phyloP scores from a whole-genome alignment of 2,888 invertebrate species.

The Smittia sp. region DNA sequence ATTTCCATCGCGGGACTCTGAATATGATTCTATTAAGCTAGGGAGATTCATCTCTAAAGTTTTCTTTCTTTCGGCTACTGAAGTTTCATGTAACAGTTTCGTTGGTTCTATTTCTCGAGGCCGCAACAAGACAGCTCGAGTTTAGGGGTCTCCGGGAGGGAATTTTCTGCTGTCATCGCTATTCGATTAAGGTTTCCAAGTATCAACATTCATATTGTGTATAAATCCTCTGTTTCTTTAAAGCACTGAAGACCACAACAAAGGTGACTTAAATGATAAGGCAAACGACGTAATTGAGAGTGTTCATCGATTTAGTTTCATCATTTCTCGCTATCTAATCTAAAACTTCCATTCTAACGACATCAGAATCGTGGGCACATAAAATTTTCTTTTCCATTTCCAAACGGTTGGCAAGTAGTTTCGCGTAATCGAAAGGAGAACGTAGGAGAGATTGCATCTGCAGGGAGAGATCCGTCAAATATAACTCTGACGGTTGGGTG shows the following conservation, averaged over 20 bases:
- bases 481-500: background rate
- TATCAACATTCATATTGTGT: constrained; percentile 14
- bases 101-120: too few relatives aligned
- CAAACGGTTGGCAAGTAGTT: background rate
- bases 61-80: background rate
- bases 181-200: background rate
- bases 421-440: background rate
- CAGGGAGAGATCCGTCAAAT: background rate
- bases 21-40: background rate
- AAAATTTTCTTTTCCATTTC: background rate
- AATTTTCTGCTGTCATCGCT: background rate
- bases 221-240: constrained; percentile 2
- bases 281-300: constrained; percentile 13
- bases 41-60: background rate
- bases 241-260: constrained; percentile 27
- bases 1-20: background rate
- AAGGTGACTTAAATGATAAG: constrained; percentile 22
- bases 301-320: background rate
- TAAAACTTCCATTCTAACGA: background rate
- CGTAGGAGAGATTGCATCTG: background rate
- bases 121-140: too few relatives aligned
- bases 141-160: too few relatives aligned
- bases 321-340: background rate
- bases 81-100: background rate
- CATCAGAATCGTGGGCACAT: background rate